Conservation (phyloP, 2,888 invertebrate species). For the Drosophila nr. perissopoda region DNA sequence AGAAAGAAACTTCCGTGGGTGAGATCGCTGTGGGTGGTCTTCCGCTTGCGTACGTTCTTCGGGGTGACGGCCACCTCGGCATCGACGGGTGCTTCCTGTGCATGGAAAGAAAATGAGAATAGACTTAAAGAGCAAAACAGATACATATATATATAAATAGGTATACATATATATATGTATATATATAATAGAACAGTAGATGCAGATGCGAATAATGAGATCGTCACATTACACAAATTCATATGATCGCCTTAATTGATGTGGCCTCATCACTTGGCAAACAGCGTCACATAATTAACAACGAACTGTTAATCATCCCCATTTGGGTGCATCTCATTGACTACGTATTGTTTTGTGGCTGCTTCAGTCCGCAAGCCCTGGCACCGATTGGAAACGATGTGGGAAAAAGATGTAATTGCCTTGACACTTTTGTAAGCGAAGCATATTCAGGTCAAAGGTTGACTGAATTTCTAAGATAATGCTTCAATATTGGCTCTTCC, state of each 20-base stretch:
- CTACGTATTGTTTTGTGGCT: background rate
- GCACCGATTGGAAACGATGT: constrained; percentile 26
- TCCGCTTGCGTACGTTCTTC: constrained; percentile 90
- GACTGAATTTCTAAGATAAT: background rate
- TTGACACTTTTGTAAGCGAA: background rate
- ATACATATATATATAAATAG: background rate
- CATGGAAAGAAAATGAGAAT: background rate
- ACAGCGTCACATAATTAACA: constrained; percentile 54
- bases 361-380: constrained; percentile 28
- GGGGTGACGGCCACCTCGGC: constrained; percentile 89
- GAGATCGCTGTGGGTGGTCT: constrained; percentile 95
- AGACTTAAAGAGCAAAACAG: background rate
- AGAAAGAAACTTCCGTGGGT: constrained; percentile 97
- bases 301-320: constrained; percentile 51
- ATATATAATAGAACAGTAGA: background rate
- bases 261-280: constrained; percentile 52
- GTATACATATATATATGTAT: background rate
- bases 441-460: background rate
- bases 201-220: constrained; percentile 3
- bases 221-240: constrained; percentile 34
- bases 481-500: background rate
- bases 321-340: constrained; percentile 7
- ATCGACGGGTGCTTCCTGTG: constrained; percentile 88
- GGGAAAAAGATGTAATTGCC: background rate
- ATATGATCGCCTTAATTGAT: constrained; percentile 47